Evolutionary conservation across 2,113 vertebrate species (phyloP), one percentile per base, ranked within the genome.

Genomic region (Thomomys bottae): DNA sequence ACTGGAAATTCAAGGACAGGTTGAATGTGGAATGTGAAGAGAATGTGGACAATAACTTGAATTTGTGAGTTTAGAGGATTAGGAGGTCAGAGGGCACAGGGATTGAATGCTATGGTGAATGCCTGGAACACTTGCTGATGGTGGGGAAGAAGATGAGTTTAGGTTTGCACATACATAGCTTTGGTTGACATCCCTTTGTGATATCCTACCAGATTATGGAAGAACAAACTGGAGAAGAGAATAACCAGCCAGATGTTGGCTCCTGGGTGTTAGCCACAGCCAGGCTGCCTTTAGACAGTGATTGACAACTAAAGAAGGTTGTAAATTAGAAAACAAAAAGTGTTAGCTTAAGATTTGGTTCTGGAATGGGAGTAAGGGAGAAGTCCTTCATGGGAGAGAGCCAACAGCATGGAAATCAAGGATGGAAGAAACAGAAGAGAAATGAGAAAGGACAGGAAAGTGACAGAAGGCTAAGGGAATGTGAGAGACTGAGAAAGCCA

Each of bases 61-160:
- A 30, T 63, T 26, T 59, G 42, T 82, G 76, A 73, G 83, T 20
- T 17, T 68, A 3, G 14, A 36, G 40, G 54, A 12, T 18, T 72
- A 36, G 42, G 7, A 94, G 7, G 61, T 54, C 49, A 59, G 17
- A 90, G 28, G 23, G 78, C 15, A 86, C 23, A 18, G 2, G 36
- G 61, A 32, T 17, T 67, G 61, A 32, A 12, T 67, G 42, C 45
- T 59, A 23, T 1, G 21, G 45, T 63, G 71, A 82, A 64, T 68
- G 49, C 85, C 76, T 45, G 0, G 8, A 85, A 87, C 54, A 68
- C 68, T 92, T 59, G 49, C 36, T 92, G 57, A 45, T 91, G 70
- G 34, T 64, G 87, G 30, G 36, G 54, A 80, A 72, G 89, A 75
- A 57, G 92, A 75, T 9, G 40, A 94, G 76, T 64, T 95, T 72